These are phyloP conservation scores for Diuraphis noxia DNA, from an alignment of 1,140 invertebrate genomes.

Conservation along the genomic window DNA sequence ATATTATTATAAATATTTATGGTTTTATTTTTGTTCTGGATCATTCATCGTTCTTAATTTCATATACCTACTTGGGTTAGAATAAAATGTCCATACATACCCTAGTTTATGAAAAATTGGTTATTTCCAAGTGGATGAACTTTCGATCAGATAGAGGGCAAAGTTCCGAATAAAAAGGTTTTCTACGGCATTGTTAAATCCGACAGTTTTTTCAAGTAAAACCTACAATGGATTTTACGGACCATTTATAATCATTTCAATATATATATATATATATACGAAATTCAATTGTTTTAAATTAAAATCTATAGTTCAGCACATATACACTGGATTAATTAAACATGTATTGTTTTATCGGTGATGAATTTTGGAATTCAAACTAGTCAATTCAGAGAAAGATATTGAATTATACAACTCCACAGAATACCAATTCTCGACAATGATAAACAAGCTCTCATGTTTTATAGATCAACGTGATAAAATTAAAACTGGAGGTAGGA, in stretches of 20 bases:
- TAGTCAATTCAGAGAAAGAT: background rate
- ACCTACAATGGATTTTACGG: constrained; percentile 1
- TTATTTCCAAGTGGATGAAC: constrained; percentile 7
- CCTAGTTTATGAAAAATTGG: background rate
- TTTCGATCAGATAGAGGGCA: background rate
- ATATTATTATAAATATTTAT: too few species aligned
- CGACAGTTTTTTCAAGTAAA: background rate
- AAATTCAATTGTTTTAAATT: constrained; percentile 26
- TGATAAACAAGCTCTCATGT: background rate
- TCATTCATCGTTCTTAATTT: background rate
- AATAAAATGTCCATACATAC: background rate
- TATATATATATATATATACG: background rate
- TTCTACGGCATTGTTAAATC: background rate
- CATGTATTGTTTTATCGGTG: background rate
- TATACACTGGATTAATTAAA: background rate
- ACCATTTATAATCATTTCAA: background rate
- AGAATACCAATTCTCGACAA: background rate
- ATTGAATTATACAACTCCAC: background rate
- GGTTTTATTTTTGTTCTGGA: background rate
- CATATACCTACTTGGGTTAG: background rate
- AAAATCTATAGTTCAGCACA: background rate
- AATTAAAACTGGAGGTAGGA: too few species aligned
- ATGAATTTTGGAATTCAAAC: background rate
- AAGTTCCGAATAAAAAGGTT: constrained; percentile 25
- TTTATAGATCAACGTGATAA: background rate